phyloP scores from a whole-genome alignment of 2,888 invertebrate genomes.

The Sphaerophoria taeniata region DNA sequence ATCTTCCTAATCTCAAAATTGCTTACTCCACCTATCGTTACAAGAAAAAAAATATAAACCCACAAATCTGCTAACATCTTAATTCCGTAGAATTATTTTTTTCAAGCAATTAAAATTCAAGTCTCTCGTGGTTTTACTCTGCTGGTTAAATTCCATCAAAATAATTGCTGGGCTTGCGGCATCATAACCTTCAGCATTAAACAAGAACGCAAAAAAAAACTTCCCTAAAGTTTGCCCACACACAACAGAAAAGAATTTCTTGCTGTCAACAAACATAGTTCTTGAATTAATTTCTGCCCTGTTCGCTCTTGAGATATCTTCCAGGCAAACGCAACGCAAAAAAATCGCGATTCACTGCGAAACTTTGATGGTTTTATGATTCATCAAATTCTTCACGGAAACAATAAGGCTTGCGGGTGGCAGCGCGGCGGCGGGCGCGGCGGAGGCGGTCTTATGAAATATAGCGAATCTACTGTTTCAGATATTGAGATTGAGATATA shows the following conservation, averaged over 20 bases:
- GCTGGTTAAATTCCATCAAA: background rate
- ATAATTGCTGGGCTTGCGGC: background rate
- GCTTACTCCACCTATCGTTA: too few species aligned
- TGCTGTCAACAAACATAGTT: conserved; percentile 3
- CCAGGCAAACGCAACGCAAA: background rate
- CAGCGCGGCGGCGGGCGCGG: too few species aligned
- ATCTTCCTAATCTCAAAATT: too few species aligned
- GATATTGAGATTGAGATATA: background rate
- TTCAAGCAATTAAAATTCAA: background rate
- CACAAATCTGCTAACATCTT: too few species aligned
- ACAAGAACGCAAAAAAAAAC: background rate
- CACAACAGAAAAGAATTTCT: background rate
- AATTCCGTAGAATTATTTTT: too few species aligned
- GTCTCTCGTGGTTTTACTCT: background rate
- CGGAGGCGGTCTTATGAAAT: too few species aligned
- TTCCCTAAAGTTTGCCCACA: conserved; percentile 9
- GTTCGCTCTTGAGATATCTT: background rate
- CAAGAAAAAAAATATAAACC: too few species aligned
- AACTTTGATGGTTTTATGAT: background rate
- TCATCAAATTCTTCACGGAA: conserved; percentile 9
- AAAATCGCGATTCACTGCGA: background rate
- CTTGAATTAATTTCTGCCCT: background rate
- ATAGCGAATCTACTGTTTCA: background rate
- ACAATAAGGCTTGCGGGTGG: too few species aligned
- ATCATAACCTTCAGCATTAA: background rate